Conservation (phyloP, 2,888 invertebrate genomes). For the Ichneumoninae sp. region DNA sequence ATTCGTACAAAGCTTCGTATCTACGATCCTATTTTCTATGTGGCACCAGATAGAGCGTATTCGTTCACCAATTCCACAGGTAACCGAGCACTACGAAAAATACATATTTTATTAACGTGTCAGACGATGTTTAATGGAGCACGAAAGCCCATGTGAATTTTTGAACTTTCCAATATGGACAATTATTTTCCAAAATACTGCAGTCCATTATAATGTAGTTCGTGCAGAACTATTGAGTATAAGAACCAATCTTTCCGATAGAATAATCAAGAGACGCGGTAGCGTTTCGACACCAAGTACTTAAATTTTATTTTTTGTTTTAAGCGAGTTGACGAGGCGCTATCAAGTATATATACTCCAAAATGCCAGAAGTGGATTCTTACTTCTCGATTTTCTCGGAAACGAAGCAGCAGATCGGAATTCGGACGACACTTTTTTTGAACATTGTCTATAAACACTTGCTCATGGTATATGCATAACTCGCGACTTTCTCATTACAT, state of each 20-base stretch:
- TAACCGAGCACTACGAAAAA: conserved; percentile 87
- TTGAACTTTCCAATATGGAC: no score
- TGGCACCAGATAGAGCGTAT: conserved; percentile 86
- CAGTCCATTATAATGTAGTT: neutral
- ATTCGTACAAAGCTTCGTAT: conserved; percentile 82
- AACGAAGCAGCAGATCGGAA: no score
- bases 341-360: no score
- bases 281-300: no score
- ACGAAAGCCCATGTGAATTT: neutral
- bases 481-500: no score
- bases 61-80: conserved; percentile 87
- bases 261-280: neutral
- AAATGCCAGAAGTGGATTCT: no score
- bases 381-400: no score
- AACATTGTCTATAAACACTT: no score
- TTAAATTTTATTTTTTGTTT: no score
- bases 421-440: no score
- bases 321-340: no score
- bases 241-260: neutral
- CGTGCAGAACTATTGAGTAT: neutral
- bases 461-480: no score
- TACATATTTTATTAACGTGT: neutral
- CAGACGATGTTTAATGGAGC: neutral
- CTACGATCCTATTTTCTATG: conserved; percentile 85
- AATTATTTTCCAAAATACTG: neutral